These are phyloP conservation scores for Gallinago paraguaiae DNA, from an alignment of 2,113 vertebrate genomes.

Conservation along the genomic window DNA sequence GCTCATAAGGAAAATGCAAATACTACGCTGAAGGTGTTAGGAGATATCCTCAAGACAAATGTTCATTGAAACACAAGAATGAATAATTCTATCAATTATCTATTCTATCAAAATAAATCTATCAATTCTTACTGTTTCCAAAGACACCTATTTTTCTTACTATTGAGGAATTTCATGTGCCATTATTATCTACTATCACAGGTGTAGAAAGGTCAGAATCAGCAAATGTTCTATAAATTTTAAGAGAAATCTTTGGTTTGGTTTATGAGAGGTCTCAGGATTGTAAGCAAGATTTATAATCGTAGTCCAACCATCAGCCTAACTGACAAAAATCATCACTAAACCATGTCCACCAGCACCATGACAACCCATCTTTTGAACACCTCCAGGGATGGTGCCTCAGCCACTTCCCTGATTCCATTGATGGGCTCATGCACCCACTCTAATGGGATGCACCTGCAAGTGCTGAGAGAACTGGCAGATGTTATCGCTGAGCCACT, in stretches of 20 bases:
- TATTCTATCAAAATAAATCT: background rate
- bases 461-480: no score
- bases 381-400: no score
- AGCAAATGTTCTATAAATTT: background rate
- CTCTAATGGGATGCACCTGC: no score
- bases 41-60: background rate
- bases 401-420: no score
- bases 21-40: background rate
- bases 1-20: background rate
- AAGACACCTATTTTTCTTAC: background rate
- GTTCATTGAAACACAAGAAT: background rate
- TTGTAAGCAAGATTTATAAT: background rate
- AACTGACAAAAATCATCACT: no score
- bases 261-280: background rate
- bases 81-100: background rate
- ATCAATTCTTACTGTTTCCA: background rate
- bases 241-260: background rate
- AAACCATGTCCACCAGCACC: no score
- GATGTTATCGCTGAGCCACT: no score
- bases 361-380: no score
- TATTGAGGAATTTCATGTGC: background rate
- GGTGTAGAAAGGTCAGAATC: background rate
- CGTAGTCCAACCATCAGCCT: no score
- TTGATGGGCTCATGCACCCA: no score
- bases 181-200: background rate